phyloP scores from a whole-genome alignment of 1,140 invertebrate species.

The Eueides isabella region DNA sequence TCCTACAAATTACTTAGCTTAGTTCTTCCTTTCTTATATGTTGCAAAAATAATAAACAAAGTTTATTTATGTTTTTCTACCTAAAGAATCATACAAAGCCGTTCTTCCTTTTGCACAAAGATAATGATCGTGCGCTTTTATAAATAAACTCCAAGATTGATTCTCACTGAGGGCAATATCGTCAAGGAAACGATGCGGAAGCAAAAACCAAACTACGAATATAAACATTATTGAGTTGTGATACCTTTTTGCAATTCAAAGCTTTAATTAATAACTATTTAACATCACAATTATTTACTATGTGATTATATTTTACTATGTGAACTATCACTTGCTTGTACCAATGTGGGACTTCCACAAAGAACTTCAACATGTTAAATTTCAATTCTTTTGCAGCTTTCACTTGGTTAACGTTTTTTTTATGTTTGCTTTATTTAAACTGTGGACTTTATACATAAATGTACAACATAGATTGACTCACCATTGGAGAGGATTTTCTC shows the following conservation, averaged over 20 bases:
- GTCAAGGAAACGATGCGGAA: constrained; percentile 18
- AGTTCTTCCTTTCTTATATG: too few relatives aligned
- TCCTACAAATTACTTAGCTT: too few relatives aligned
- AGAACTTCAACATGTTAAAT: too few relatives aligned
- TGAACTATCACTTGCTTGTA: too few relatives aligned
- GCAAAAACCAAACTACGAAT: not conserved
- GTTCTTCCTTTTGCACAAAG: not conserved
- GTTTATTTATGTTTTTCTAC: not conserved
- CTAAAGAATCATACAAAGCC: not conserved
- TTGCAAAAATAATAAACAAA: not conserved
- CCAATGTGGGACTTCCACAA: too few relatives aligned
- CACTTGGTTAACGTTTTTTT: too few relatives aligned
- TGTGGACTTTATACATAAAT: too few relatives aligned
- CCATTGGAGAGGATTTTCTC: constrained; percentile 71
- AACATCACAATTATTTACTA: too few relatives aligned
- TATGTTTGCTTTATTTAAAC: too few relatives aligned
- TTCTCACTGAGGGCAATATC: constrained; percentile 15
- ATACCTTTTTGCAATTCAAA: not conserved
- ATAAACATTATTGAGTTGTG: constrained; percentile 1
- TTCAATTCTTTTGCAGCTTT: too few relatives aligned
- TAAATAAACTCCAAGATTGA: constrained; percentile 15
- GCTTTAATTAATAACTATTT: not conserved
- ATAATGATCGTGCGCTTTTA: constrained; percentile 11
- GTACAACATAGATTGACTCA: constrained; percentile 43
- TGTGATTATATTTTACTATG: too few relatives aligned